Base-by-base conservation (phyloP, 2,113 vertebrate species). In the Trogon surrucura region DNA sequence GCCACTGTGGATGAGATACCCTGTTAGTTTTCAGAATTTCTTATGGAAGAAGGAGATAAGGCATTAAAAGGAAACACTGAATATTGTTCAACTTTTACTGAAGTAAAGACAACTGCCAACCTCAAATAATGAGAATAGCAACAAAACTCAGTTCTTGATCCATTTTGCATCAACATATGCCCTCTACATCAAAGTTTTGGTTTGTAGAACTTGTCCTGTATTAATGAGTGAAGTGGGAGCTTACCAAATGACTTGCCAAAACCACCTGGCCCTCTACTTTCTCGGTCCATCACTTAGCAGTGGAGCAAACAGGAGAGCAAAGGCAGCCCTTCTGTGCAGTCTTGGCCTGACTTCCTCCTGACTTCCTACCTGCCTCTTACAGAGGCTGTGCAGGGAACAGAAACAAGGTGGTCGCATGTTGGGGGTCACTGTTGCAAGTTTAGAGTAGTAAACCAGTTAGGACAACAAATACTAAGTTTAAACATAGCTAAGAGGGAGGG, bases 331-430 rank as follows among this genome's bases (percentile, higher is more conserved):
- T 95, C 54, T 54, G 85, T 0, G 0, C 26, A 45, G 57, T 29
- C 78, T 44, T 72, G 66, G 14, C 21, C 71, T 51, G n/a, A 48
- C 11, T 56, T 71, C 32, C 25, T 56, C 21, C 71, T 51, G n/a
- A 48, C 11, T 56, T 71, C 34, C 25, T 51, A 44, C 0, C 0
- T 56, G 48, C 41, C 50, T 89, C 32, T 73, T 17, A 8, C 4
- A 34, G 2, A 5, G 9, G 17, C 34, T 51, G 16, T 27, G 4
- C 3, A 3, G 57, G 20, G 38, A 79, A 21, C 3, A 4, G 47
- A 84, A 62, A 56, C 2, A 4, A 50, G 34, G 11, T 13, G 11
- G 3, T 82, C 0, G 0, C 19, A 4, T 29, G 1, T 6, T 85
- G 11, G 17, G 19, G 19, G 17, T 79, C 41, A 45, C 14, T 57